Evolutionary conservation across 2,888 invertebrate genomes (phyloP).

Genomic region (Zaprionus obscuricornis): DNA sequence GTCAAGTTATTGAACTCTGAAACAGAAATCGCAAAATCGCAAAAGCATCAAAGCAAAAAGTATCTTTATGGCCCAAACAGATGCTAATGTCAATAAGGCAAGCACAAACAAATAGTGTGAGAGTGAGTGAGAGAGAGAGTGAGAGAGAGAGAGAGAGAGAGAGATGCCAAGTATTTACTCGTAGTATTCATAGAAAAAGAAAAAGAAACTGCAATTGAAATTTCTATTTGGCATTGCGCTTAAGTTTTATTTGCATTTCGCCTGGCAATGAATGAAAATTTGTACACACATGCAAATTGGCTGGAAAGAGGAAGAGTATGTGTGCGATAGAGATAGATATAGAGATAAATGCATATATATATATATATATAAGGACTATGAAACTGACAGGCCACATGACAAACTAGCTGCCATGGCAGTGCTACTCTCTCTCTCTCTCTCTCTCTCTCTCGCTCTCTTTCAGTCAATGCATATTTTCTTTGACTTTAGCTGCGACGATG

Average conservation of each 20-base stretch:
- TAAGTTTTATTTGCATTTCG: slow-evolving; percentile 63
- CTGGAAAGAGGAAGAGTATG: slow-evolving; percentile 7
- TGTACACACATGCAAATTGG: slow-evolving; percentile 58
- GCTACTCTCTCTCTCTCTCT: too few species aligned
- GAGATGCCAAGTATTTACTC: slow-evolving; percentile 1
- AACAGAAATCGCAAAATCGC: slow-evolving; percentile 26
- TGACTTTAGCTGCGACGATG: slow-evolving; percentile 19
- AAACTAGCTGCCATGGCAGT: slow-evolving; percentile 48
- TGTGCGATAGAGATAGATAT: neutral
- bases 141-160: too few species aligned
- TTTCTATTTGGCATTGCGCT: slow-evolving; percentile 41
- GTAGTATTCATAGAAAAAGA: too few species aligned
- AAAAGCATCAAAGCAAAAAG: slow-evolving; percentile 42
- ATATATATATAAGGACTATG: too few species aligned
- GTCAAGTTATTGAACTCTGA: slow-evolving; percentile 40
- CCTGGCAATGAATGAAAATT: slow-evolving; percentile 67
- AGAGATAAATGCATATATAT: too few species aligned
- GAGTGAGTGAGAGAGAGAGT: too few species aligned
- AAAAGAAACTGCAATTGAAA: slow-evolving; percentile 19
- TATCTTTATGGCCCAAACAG: slow-evolving; percentile 28
- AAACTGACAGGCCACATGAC: slow-evolving; percentile 59
- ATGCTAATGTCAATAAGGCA: slow-evolving; percentile 50
- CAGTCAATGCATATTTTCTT: too few species aligned
- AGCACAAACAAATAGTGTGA: too few species aligned
- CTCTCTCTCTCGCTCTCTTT: too few species aligned